Conservation (phyloP, 2,797 vertebrate species). For the Spinus pinus region DNA sequence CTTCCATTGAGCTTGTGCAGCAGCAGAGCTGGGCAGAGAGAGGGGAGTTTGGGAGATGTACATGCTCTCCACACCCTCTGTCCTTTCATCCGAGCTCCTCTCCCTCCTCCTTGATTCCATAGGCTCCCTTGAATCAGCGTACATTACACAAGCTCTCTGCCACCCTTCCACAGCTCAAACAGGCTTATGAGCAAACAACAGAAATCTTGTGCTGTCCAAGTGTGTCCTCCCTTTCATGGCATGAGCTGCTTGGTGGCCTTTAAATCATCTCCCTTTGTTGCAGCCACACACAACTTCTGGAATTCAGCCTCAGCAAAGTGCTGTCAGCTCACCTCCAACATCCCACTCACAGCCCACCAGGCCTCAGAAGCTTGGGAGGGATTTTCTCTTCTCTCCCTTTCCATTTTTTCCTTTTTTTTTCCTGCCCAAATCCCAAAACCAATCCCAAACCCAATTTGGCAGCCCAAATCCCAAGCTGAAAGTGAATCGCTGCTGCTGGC, state of each 20-base stretch:
- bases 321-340: not conserved
- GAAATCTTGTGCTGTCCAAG: not conserved
- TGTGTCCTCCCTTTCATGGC: not conserved
- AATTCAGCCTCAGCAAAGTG: not conserved
- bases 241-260: not conserved
- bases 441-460: slow-evolving; percentile 55
- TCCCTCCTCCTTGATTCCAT: not conserved
- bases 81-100: not conserved
- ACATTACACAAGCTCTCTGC: not conserved
- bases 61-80: not conserved
- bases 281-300: not conserved
- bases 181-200: not conserved
- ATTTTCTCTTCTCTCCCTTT: not conserved
- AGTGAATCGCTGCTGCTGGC: slow-evolving; percentile 78
- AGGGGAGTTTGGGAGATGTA: not conserved
- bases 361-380: not conserved
- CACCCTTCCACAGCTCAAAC: not conserved
- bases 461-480: slow-evolving; percentile 75
- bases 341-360: not conserved
- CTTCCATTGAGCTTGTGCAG: not conserved
- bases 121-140: accelerated
- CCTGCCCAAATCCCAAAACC: slow-evolving; percentile 61
- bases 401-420: not conserved
- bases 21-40: not conserved
- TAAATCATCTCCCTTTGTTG: not conserved